Base-by-base conservation (phyloP, 35 echinoderm and acorn worm species). In the Diadema setosum region DNA sequence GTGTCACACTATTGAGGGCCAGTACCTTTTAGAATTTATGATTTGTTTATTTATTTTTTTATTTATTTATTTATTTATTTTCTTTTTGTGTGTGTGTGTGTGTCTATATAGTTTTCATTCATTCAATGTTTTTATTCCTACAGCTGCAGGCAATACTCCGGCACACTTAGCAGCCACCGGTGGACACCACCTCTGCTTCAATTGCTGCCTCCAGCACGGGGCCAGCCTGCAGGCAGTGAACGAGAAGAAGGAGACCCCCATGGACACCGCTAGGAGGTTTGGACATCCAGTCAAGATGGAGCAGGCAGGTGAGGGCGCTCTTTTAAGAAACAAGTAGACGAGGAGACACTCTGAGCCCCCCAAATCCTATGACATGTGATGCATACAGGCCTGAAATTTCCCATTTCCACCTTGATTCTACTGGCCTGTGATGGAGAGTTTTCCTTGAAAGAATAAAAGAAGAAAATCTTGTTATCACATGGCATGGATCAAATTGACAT, bases 141-240 rank as follows among this genome's bases (percentile, higher is more conserved):
- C n/a, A n/a, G n/a, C n/a, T n/a, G n/a, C n/a, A 21, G 88, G 92
- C 17, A 92, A 94, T 65, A 94, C 92, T 3, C 87, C 92, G 17
- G 86, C 85, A 3, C 96, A 98, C 64, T 81, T 98, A 27, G 96
- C 96, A 70, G 92, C 88, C 0, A 86, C 88, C 2, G 89, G 89
- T 0, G 96, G 96, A 15, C 96, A 98, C 69, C 92, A 73, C 15
- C 82, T 94, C 20, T 98, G 96, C 86, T 98, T 98, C 81, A 94
- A 98, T 42, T 98, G 96, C 48, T 98, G 89, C 40, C 58, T 98
- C 2, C 92, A 91, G 33, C 96, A 98, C 61, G 82, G 63, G n/a
- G 85, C 69, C 21, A 82, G 80, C 61, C 80, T 98, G 5, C 34
- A 87, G 40, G 45, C 85, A 7, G 23, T 45, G 0, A 98, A 98